Base-by-base conservation (phyloP, 2,888 invertebrate species). In the Cheilosia impressa region DNA sequence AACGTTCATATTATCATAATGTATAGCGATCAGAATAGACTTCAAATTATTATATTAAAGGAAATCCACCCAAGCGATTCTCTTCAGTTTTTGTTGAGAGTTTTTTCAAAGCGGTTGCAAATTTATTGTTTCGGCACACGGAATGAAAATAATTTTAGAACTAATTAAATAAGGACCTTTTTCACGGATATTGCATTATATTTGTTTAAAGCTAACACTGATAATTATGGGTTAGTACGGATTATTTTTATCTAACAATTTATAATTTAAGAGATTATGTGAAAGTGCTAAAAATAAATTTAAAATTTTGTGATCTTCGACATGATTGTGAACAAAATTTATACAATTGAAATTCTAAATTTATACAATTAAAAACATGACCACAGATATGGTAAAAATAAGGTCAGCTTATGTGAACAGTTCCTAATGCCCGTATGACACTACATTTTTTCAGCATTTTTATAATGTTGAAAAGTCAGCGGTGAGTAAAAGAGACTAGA, bases 71-170 rank as follows among this genome's bases (percentile, higher is more conserved):
- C 38, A 47, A 9, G 63, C 10, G 41, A 53, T 38, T 24, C 15
- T 6, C 65, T 76, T 71, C 65, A 84, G 84, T 84, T 84, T 76
- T 19, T 53, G 24, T 65, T 60, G 58, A 45, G 79, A 66, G 65
- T 76, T 71, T 71, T 79, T 76, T 71, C 71, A 50, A 84, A 79
- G 47, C 79, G 79, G 84, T 84, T 79, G 68, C 24, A 66, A 34
- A 13, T 57, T 52, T 19, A n/a, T n/a, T 45, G 3, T 15, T 68
- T 58, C 57, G 15, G 24, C 1, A 6, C 17, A 9, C 9, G 58
- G 63, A 63, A 63, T 66, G 10, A 63, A 50, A 47, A 15, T 53
- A 47, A 15, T 27, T 53, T 47, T 27, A 13, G 13, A 47, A 17
- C 15, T n/a, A 0, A 9, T 47, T 17, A 19, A 17, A 47, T 19